Conservation (phyloP, 2,113 vertebrate genomes). For the Calyptommatus sinebrachiatus region DNA sequence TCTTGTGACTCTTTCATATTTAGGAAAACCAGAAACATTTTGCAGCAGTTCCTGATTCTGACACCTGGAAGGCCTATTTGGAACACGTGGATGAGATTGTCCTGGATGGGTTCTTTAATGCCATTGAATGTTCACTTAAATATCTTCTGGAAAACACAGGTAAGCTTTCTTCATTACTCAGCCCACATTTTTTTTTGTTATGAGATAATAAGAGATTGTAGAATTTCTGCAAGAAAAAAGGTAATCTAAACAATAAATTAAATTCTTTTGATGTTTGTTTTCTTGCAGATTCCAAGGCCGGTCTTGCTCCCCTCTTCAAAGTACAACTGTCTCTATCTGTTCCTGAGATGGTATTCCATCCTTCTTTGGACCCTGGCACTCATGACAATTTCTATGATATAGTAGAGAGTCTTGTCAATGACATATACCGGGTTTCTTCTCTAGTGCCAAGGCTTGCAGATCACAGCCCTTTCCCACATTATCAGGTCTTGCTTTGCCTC, state of each 20-base stretch:
- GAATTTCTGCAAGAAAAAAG: too few relatives aligned
- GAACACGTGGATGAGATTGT: conserved; percentile 88
- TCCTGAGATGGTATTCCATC: conserved; percentile 85
- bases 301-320: conserved; percentile 81
- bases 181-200: too few relatives aligned
- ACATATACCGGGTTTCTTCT: conserved; percentile 79
- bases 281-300: conserved; percentile 74
- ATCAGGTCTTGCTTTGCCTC: conserved; percentile 76
- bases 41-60: conserved; percentile 73
- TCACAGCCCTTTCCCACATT: conserved; percentile 72
- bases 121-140: conserved; percentile 84
- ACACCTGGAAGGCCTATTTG: conserved; percentile 83
- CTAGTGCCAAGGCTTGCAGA: conserved; percentile 80
- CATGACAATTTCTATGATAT: conserved; percentile 77
- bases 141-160: conserved; percentile 91
- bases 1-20: conserved; percentile 23
- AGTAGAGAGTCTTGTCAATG: conserved; percentile 77
- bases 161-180: conserved; percentile 37
- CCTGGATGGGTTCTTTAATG: conserved; percentile 85
- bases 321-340: conserved; percentile 79
- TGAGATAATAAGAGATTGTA: too few relatives aligned
- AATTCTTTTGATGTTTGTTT: not conserved
- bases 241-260: too few relatives aligned
- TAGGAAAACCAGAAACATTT: conserved; percentile 86
- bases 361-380: conserved; percentile 78